Percentiles rank a stretch among this genome's conserved stretches.
phyloP scores from a whole-genome alignment of 2,797 vertebrate species.

The Hippocampus kuda region DNA sequence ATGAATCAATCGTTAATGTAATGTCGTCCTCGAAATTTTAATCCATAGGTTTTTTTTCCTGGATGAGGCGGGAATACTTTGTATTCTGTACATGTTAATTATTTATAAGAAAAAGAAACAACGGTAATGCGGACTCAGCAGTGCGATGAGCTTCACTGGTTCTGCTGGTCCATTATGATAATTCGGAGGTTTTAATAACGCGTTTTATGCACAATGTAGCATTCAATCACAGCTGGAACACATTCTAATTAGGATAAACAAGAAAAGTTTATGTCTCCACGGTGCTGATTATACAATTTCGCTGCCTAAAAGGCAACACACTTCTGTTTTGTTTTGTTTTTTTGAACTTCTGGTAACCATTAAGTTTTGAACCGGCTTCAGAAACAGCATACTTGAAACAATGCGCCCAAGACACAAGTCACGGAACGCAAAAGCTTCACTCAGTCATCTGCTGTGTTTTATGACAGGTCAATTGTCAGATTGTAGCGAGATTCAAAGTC shows the following conservation, averaged over 20 bases:
- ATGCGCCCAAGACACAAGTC: neutral
- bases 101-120: slow-evolving; percentile 4
- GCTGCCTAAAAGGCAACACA: neutral
- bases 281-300: neutral
- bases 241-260: neutral
- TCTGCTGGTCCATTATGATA: neutral
- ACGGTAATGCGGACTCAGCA: neutral
- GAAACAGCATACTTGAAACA: neutral
- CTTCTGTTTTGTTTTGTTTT: neutral
- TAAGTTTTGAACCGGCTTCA: neutral
- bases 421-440: neutral
- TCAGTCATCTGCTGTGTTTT: neutral
- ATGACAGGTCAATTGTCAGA: neutral
- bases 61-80: too few relatives aligned
- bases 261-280: too few relatives aligned
- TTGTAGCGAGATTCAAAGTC: neutral
- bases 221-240: neutral
- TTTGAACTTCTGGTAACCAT: neutral
- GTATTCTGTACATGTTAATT: neutral
- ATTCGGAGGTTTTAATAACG: neutral
- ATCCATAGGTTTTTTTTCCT: too few relatives aligned
- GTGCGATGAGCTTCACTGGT: neutral
- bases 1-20: too few relatives aligned
- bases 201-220: neutral
- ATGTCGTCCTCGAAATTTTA: too few relatives aligned